Evolutionary conservation across 1,140 invertebrate genomes (phyloP).

Genomic region (Acromyrmex heyeri): DNA sequence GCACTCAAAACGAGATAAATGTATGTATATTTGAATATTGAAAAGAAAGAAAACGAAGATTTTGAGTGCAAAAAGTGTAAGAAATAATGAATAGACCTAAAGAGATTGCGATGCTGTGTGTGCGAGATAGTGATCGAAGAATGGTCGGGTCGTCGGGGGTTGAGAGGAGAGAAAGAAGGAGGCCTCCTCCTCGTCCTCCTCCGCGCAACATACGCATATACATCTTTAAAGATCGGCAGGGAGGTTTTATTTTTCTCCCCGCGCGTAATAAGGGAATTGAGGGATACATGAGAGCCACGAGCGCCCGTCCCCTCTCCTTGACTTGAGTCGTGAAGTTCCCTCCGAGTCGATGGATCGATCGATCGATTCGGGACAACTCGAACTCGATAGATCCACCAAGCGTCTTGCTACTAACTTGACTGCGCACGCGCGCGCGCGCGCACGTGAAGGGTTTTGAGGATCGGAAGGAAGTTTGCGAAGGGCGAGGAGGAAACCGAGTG

Average conservation of each 20-base stretch:
- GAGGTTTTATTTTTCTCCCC: not conserved
- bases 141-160: slow-evolving; percentile 15
- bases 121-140: slow-evolving; percentile 34
- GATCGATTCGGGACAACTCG: slow-evolving; percentile 45
- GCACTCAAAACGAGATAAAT: too few relatives aligned
- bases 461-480: not conserved
- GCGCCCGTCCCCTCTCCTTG: too few relatives aligned
- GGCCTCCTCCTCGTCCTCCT: not conserved
- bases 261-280: not conserved
- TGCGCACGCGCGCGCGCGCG: not conserved
- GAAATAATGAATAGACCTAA: too few relatives aligned
- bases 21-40: too few relatives aligned
- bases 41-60: too few relatives aligned
- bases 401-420: slow-evolving; percentile 35
- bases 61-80: too few relatives aligned
- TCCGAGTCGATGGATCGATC: slow-evolving; percentile 30
- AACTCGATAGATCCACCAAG: slow-evolving; percentile 34
- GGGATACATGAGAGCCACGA: not conserved
- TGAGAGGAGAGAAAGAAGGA: slow-evolving; percentile 7
- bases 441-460: not conserved
- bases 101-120: slow-evolving; percentile 3
- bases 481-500: slow-evolving; percentile 5
- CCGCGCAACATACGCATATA: not conserved
- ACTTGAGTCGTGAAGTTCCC: not conserved
- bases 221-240: not conserved